Base-by-base conservation (phyloP, 2,797 vertebrate genomes). In the Loriculus beryllinus region DNA sequence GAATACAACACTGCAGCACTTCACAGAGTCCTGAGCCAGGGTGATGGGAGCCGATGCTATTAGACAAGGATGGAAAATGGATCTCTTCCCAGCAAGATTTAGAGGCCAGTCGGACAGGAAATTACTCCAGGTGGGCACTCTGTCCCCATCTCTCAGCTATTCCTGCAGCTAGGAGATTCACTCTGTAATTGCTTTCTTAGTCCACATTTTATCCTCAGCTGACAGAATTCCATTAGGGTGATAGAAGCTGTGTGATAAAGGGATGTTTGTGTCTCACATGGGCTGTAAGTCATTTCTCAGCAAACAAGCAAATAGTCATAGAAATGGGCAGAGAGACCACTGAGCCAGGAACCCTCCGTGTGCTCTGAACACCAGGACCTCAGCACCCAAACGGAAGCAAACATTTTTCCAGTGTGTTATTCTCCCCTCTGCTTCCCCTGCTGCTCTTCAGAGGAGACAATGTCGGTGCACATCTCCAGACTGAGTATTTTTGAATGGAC, bases 151-250 rank as follows among this genome's bases (percentile, higher is more conserved):
- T 68, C 86, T 91, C 43, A 64, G 82, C 45, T 45, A 31, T 47
- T 82, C 72, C 93, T 93, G 86, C 63, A 33, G 91, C 83, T 60
- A 63, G 49, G 37, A 59, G 95, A 97, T 69, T 80, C 82, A 88
- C 95, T 95, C 49, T 78, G 43, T 95, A 90, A 96, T 91, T 92
- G 92, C 96, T 96, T 94, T 92, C 76, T 54, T 84, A 87, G 91
- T 93, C 94, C 86, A 87, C 86, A 85, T 89, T 96, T 95, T 95
- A 92, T 93, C 56, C 79, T 54, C 89, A 82, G 80, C 59, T 74
- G 93, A 93, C 95, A 96, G 95, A 95, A 97, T 95, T 97, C 96
- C 95, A 97, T 96, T 97, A 96, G 93, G 93, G 86, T 93, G 96
- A 96, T 95, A 96, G 92, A 95, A 77, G 86, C 95, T 94, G 92